phyloP scores from a whole-genome alignment of 2,113 vertebrate species.

The Phyllostomus discolor region DNA sequence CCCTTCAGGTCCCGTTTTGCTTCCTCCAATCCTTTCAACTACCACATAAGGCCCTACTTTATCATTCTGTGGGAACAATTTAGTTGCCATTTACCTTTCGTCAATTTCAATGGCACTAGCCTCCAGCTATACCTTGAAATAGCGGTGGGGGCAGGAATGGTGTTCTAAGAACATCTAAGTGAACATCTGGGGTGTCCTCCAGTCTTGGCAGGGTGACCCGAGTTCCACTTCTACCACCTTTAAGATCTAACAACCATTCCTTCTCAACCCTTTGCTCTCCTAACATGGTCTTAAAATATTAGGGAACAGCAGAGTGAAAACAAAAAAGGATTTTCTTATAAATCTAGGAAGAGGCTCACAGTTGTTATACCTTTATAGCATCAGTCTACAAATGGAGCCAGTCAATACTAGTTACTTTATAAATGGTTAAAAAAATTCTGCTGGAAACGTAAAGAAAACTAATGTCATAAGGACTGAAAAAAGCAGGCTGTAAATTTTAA shows the following conservation, averaged over 20 bases:
- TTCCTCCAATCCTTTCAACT: neutral
- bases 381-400: neutral
- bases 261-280: neutral
- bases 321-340: neutral
- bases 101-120: neutral
- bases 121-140: neutral
- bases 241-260: neutral
- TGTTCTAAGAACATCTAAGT: neutral
- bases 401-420: neutral
- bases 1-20: neutral
- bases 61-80: neutral
- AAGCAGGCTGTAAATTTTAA: conserved; percentile 33
- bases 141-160: neutral
- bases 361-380: neutral
- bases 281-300: neutral
- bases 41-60: neutral
- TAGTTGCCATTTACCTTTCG: neutral
- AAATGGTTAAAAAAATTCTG: conserved; percentile 20
- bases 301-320: neutral
- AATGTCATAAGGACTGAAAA: conserved; percentile 40
- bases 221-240: neutral
- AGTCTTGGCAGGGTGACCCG: neutral
- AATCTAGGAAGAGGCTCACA: neutral
- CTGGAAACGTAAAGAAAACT: conserved; percentile 28
- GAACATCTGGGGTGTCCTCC: neutral